Percentiles rank a stretch among this genome's conserved stretches.
Evolutionary conservation across 2,888 invertebrate species (phyloP).

Genomic region (Metellina segmentata): DNA sequence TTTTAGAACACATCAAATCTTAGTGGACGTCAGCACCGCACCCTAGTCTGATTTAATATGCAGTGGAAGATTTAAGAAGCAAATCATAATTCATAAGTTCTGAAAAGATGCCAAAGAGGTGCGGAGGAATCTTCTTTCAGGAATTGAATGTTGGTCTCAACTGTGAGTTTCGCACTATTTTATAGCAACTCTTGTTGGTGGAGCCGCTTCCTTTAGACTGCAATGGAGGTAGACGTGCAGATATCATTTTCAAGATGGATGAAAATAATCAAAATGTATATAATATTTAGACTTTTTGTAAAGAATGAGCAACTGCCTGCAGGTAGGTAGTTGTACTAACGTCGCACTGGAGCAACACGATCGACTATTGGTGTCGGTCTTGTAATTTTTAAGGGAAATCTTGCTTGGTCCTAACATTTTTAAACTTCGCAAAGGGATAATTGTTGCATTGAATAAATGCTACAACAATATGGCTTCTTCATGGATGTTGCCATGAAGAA

Average conservation of each 20-base stretch:
- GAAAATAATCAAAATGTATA: no score
- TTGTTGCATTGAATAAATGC: no score
- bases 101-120: constrained; percentile 48
- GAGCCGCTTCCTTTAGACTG: not conserved
- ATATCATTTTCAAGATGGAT: not conserved
- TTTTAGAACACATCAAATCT: constrained; percentile 24
- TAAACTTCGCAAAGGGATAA: no score
- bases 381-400: no score
- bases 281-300: no score
- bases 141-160: constrained; percentile 17
- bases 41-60: constrained; percentile 45
- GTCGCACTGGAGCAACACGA: no score
- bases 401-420: no score
- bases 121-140: constrained; percentile 8
- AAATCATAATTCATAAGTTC: constrained; percentile 39
- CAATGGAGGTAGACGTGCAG: not conserved
- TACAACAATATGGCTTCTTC: no score
- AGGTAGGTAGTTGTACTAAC: no score
- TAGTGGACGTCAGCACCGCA: constrained; percentile 22
- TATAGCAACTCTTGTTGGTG: not conserved
- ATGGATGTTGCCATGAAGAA: no score
- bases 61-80: constrained; percentile 33
- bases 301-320: no score
- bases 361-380: no score
- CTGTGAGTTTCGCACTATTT: not conserved